Conservation (phyloP, 2,888 invertebrate genomes). For the Caradrina clavipalpis region DNA sequence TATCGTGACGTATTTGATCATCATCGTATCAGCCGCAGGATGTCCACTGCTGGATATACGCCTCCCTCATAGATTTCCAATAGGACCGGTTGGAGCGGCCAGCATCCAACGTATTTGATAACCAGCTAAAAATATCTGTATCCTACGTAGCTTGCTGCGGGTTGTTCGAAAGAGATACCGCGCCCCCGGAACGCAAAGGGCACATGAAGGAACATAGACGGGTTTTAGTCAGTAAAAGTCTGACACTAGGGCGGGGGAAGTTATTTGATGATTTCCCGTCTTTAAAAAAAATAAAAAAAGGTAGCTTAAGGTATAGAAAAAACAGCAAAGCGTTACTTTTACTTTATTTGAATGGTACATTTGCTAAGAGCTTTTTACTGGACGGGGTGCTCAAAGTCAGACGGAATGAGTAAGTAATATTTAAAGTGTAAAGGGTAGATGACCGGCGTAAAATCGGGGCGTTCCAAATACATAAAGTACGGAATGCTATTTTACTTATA, state of each 20-base stretch:
- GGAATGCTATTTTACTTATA: constrained; percentile 18
- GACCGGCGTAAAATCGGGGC: constrained; percentile 36
- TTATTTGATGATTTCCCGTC: no score
- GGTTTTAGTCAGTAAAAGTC: no score
- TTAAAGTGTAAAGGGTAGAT: constrained; percentile 41
- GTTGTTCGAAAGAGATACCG: no score
- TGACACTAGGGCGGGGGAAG: no score
- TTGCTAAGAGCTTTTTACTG: constrained; percentile 25
- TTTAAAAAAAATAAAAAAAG: no score
- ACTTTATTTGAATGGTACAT: constrained; percentile 40
- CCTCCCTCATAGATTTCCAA: no score
- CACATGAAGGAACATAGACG: no score
- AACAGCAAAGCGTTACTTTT: not conserved
- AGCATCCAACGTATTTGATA: not conserved
- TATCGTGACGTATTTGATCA: not conserved
- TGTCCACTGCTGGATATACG: no score
- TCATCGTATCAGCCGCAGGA: no score
- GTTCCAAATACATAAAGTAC: constrained; percentile 25
- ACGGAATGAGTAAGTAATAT: constrained; percentile 53
- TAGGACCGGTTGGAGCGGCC: no score
- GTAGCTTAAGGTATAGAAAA: not conserved
- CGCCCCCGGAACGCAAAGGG: no score
- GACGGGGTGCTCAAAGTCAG: constrained; percentile 42
- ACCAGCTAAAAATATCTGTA: constrained; percentile 1
- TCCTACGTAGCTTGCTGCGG: no score